phyloP scores from a whole-genome alignment of 2,888 invertebrate genomes.

The Drosophila paramelanica region DNA sequence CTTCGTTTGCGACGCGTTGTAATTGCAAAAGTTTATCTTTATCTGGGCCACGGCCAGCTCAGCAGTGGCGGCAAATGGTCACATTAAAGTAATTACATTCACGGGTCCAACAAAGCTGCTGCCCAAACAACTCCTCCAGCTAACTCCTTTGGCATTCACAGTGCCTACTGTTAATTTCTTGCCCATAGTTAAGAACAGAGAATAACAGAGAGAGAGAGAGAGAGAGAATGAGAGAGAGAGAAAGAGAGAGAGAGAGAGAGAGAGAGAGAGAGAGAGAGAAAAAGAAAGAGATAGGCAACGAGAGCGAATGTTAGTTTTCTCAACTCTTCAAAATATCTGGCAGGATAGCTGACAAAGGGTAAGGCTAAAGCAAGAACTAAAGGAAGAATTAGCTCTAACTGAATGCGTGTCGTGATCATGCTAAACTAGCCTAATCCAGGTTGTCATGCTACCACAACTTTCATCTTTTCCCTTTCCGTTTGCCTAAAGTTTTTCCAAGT shows the following conservation, averaged over 20 bases:
- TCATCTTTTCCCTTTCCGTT: neutral
- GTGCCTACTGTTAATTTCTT: slow-evolving; percentile 16
- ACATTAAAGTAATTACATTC: slow-evolving; percentile 67
- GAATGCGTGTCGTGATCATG: slow-evolving; percentile 6
- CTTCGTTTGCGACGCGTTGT: slow-evolving; percentile 71
- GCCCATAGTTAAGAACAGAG: slow-evolving; percentile 3
- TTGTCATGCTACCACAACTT: neutral
- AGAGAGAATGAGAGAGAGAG: neutral
- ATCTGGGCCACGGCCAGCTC: slow-evolving; percentile 67
- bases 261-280: neutral
- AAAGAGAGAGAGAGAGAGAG: neutral
- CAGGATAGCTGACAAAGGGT: slow-evolving; percentile 23
- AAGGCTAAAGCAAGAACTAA: neutral
- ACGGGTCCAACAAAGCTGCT: slow-evolving; percentile 34
- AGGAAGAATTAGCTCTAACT: neutral
- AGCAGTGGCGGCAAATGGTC: slow-evolving; percentile 59
- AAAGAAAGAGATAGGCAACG: neutral
- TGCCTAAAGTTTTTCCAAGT: no score
- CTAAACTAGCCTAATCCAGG: neutral
- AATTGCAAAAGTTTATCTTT: slow-evolving; percentile 81
- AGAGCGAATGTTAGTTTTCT: slow-evolving; percentile 7
- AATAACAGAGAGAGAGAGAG: neutral
- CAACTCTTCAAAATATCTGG: slow-evolving; percentile 17
- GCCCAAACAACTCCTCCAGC: neutral
- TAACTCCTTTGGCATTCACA: slow-evolving; percentile 12